Conservation (phyloP, 2,113 vertebrate species). For the Orycteropus afer region DNA sequence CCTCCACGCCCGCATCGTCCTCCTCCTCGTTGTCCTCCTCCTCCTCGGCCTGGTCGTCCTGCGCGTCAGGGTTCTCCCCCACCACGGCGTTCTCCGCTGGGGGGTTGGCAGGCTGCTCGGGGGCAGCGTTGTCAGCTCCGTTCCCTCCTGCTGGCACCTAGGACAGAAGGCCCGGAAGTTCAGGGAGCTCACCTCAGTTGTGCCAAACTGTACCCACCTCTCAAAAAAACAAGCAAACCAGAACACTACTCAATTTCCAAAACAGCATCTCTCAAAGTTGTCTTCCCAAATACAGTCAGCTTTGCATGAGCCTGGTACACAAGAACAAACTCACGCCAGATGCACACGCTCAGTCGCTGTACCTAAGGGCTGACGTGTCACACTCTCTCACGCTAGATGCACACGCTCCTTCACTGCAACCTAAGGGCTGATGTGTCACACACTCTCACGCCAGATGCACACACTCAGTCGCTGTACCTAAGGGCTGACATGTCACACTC, state of each 20-base stretch:
- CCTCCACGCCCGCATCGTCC: conserved; percentile 93
- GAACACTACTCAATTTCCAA: background rate
- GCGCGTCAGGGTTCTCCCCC: conserved; percentile 92
- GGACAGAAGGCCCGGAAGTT: conserved; percentile 44
- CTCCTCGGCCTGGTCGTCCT: conserved; percentile 92
- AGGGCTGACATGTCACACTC: too few relatives aligned
- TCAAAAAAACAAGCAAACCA: background rate
- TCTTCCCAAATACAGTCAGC: background rate
- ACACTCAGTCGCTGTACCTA: too few relatives aligned
- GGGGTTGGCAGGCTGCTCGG: conserved; percentile 88
- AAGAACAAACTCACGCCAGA: background rate
- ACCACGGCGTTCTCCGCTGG: conserved; percentile 92
- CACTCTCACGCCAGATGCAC: too few relatives aligned
- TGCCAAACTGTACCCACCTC: background rate
- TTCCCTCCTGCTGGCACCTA: conserved; percentile 90
- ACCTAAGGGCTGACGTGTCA: background rate
- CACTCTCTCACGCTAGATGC: too few relatives aligned
- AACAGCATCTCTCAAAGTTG: background rate
- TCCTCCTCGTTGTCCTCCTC: conserved; percentile 95
- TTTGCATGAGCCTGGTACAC: background rate
- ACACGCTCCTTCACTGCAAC: too few relatives aligned
- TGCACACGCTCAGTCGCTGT: background rate
- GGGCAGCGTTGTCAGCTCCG: conserved; percentile 89
- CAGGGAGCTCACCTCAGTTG: background rate
- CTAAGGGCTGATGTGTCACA: too few relatives aligned